A percentile compares a stretch with the other conserved stretches of the same genome.
Evolutionary conservation across 2,797 vertebrate species (phyloP).

Genomic region (Chlorospingus flavigularis): DNA sequence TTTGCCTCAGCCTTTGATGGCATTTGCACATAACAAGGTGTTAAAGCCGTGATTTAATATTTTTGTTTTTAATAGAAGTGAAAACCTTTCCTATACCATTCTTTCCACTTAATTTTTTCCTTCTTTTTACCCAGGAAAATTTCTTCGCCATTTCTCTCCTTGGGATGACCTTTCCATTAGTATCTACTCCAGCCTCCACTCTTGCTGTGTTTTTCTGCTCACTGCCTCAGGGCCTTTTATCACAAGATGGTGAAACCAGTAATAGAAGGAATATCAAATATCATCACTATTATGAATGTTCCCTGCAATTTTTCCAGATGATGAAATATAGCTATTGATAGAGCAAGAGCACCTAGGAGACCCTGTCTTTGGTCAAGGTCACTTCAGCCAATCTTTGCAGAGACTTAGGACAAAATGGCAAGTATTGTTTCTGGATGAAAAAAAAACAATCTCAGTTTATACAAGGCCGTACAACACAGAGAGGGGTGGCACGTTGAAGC

Average conservation of each 20-base stretch:
- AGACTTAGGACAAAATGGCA: not conserved
- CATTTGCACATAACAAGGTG: not conserved
- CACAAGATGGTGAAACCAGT: not conserved
- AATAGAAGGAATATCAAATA: not conserved
- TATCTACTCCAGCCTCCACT: not conserved
- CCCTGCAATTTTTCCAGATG: not conserved
- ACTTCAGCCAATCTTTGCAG: not conserved
- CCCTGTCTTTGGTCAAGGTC: not conserved
- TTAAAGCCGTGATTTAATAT: not conserved
- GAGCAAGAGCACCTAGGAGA: not conserved
- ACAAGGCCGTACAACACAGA: not conserved
- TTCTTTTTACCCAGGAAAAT: not conserved
- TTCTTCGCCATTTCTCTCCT: not conserved
- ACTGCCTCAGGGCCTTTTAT: not conserved
- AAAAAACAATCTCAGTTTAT: not conserved
- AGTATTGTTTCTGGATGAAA: not conserved
- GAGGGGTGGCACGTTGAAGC: not conserved
- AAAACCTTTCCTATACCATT: not conserved
- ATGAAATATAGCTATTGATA: not conserved
- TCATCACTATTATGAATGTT: not conserved
- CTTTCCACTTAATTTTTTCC: not conserved
- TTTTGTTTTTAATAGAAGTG: not conserved
- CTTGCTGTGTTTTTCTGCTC: not conserved
- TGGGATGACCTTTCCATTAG: not conserved
- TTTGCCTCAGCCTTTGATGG: not conserved